phyloP scores from a whole-genome alignment of 2,888 invertebrate species.

The Steinernema hermaphroditum region DNA sequence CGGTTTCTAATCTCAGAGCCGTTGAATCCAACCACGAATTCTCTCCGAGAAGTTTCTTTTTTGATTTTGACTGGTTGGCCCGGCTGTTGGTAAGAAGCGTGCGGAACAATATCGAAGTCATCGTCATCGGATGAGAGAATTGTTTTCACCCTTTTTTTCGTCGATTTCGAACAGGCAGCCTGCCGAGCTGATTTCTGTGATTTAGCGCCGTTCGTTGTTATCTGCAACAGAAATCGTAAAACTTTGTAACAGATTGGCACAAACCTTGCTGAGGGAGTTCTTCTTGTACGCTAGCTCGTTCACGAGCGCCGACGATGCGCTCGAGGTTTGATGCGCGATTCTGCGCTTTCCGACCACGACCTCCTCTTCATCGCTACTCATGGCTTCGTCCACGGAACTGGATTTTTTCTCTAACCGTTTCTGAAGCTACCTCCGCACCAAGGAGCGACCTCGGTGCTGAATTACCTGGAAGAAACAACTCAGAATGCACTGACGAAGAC shows the following conservation, averaged over 20 bases:
- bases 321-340: constrained; percentile 3
- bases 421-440: not conserved
- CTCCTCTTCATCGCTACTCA: not conserved
- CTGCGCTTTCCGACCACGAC: not conserved
- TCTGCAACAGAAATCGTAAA: no score
- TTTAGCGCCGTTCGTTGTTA: no score
- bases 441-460: not conserved
- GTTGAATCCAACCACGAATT: not conserved
- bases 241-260: no score
- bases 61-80: not conserved
- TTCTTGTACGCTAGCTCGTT: not conserved
- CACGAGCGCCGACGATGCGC: not conserved
- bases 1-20: not conserved
- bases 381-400: not conserved
- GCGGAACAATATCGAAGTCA: not conserved
- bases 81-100: not conserved
- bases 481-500: not conserved
- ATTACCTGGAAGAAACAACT: not conserved
- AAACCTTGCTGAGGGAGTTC: not conserved
- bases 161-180: not conserved
- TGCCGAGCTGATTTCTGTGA: not conserved
- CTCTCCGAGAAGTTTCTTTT: not conserved
- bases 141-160: not conserved
- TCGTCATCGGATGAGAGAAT: constrained; percentile 15
- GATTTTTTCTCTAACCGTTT: not conserved